Evolutionary conservation across 2,888 invertebrate species (phyloP).

Genomic region (Catocala nupta): DNA sequence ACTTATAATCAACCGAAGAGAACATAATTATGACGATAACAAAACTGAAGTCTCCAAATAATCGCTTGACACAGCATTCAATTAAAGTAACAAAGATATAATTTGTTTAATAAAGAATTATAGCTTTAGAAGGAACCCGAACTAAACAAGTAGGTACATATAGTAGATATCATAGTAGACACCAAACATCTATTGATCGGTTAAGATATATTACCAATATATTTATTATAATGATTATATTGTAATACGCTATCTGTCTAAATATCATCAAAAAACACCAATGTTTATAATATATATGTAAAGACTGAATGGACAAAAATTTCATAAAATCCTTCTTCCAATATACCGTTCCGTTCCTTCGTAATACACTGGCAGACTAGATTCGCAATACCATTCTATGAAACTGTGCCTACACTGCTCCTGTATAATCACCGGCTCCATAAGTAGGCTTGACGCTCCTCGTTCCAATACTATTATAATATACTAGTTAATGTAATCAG

Average conservation of each 20-base stretch:
- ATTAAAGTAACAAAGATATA: conserved; percentile 20
- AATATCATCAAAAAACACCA: conserved; percentile 32
- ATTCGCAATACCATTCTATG: conserved; percentile 17
- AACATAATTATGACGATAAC: conserved; percentile 29
- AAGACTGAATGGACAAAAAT: conserved; percentile 25
- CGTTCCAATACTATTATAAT: conserved; percentile 1
- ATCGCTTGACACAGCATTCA: conserved; percentile 17
- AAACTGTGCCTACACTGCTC: conserved; percentile 12
- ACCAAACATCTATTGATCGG: conserved; percentile 34
- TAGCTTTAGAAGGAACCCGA: conserved; percentile 17
- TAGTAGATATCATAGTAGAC: conserved; percentile 20
- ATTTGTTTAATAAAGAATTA: conserved; percentile 5
- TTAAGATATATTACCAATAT: conserved; percentile 32
- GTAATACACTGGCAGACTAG: conserved; percentile 26
- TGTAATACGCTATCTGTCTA: conserved; percentile 34
- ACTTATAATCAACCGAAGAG: conserved; percentile 36
- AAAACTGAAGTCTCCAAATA: conserved; percentile 30
- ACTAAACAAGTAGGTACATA: conserved; percentile 28
- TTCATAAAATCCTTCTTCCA: conserved; percentile 12
- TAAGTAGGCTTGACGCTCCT: conserved; percentile 5
- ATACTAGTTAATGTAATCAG: conserved; percentile 23
- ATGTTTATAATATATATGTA: conserved; percentile 22
- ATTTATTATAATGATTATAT: conserved; percentile 33
- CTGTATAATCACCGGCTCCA: conserved; percentile 17
- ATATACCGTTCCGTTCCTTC: conserved; percentile 17